Base-by-base conservation (phyloP, 2,113 vertebrate species). In the Sceloporus undulatus region DNA sequence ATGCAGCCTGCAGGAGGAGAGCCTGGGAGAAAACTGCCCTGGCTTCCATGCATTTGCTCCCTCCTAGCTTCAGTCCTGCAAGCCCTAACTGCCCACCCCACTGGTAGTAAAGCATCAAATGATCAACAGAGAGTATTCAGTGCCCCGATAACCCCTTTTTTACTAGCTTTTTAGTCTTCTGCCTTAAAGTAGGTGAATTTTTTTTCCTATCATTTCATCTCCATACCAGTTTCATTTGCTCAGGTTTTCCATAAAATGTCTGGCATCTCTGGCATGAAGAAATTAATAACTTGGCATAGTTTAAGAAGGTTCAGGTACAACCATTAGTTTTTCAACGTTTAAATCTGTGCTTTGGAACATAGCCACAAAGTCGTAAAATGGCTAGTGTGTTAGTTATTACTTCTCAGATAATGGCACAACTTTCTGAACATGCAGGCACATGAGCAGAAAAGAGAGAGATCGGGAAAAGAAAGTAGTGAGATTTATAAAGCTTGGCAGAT, bases 401-500 rank as follows among this genome's bases (percentile, higher is more conserved):
- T 90, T 92, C 91, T 91, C 92, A 94, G 93, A 93, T 88, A 83
- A 90, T 11, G 3, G 80, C 75, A 71, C 78, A 85, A 79, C 82
- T 90, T 84, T 79, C 84, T 0, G 34, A 91, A 89, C 78, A 25
- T 71, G 87, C 25, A 0, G 70, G 81, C 89, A 86, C 80, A 68
- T 73, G 62, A 89, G 48, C 70, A 56, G 79, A 87, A 81, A 88
- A 82, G 65, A 91, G 75, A 48, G 40, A 48, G 21, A 48, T 89
- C 90, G 89, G 73, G n/a, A 54, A 87, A 85, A 88, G 89, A 68
- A 74, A 83, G 52, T 0, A 0, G 52, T 79, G 85, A 94, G 91
- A 93, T 92, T 93, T 93, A 93, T 93, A 94, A 93, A 93, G 85
- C 56, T 79, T 81, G 80, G 91, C 79, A 90, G 85, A 94, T 91